Conservation (phyloP, 2,113 vertebrate species). For the Labrus mixtus region DNA sequence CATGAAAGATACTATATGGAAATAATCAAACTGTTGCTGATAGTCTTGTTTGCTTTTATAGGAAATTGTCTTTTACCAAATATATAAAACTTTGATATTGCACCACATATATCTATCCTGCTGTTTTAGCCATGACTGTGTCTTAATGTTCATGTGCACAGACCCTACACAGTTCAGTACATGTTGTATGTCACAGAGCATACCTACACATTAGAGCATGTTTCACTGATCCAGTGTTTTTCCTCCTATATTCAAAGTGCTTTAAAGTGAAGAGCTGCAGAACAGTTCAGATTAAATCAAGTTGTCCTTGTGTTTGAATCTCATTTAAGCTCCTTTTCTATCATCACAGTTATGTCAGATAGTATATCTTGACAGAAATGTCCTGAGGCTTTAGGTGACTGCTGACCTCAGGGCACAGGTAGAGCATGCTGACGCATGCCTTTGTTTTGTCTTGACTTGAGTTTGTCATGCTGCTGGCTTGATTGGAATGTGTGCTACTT, state of each 20-base stretch:
- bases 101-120: too few relatives aligned
- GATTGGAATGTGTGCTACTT: constrained; percentile 43
- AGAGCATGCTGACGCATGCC: constrained; percentile 2
- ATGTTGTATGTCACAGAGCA: not conserved
- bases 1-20: too few relatives aligned
- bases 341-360: constrained; percentile 10
- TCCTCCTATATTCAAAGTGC: not conserved
- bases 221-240: not conserved
- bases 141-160: too few relatives aligned
- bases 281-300: constrained; percentile 11
- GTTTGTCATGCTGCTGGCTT: constrained; percentile 15
- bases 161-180: too few relatives aligned
- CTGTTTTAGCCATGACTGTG: too few relatives aligned
- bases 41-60: too few relatives aligned
- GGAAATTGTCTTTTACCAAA: too few relatives aligned
- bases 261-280: not conserved
- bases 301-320: not conserved
- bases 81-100: too few relatives aligned
- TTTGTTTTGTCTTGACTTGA: constrained; percentile 12
- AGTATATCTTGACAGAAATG: not conserved
- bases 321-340: not conserved
- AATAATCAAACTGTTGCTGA: too few relatives aligned
- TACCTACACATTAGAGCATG: not conserved
- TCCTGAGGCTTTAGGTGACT: constrained; percentile 1
- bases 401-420: not conserved